phyloP scores from a whole-genome alignment of 2,113 vertebrate species.

The Platichthys flesus region DNA sequence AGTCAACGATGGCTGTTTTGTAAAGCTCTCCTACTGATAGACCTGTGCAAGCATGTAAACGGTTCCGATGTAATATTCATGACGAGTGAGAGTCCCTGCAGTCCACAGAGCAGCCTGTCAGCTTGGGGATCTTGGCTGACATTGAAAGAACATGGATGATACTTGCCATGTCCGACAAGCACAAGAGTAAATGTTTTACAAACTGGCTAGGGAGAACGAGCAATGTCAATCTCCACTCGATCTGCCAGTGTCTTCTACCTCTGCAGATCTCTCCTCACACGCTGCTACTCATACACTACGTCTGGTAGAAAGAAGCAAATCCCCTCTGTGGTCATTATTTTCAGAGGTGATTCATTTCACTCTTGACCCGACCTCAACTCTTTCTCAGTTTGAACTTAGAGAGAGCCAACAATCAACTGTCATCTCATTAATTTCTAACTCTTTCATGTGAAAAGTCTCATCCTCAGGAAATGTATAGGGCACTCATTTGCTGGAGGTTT shows the following conservation, averaged over 20 bases:
- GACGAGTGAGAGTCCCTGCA: conserved; percentile 58
- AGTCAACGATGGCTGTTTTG: conserved; percentile 7
- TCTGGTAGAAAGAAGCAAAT: conserved; percentile 1
- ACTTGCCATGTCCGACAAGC: conserved; percentile 69
- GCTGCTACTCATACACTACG: not conserved
- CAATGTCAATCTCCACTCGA: conserved; percentile 49
- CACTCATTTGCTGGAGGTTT: conserved; percentile 54
- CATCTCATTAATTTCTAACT: not conserved
- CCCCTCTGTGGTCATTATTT: not conserved
- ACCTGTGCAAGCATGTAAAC: conserved; percentile 59
- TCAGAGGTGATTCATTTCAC: conserved; percentile 24
- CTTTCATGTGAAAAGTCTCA: conserved; percentile 16
- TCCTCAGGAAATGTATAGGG: conserved; percentile 26
- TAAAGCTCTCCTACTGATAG: conserved; percentile 18
- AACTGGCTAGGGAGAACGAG: conserved; percentile 58
- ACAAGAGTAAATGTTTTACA: conserved; percentile 76
- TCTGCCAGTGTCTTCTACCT: conserved; percentile 21
- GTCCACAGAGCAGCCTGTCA: conserved; percentile 68
- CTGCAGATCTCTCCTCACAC: not conserved
- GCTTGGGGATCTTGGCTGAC: conserved; percentile 68
- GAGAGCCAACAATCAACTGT: not conserved
- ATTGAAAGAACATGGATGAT: conserved; percentile 71
- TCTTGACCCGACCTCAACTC: conserved; percentile 10
- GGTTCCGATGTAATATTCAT: conserved; percentile 72
- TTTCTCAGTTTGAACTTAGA: not conserved